These are phyloP conservation scores for Phrynosoma platyrhinos DNA, from an alignment of 2,113 vertebrate genomes.

Conservation along the genomic window DNA sequence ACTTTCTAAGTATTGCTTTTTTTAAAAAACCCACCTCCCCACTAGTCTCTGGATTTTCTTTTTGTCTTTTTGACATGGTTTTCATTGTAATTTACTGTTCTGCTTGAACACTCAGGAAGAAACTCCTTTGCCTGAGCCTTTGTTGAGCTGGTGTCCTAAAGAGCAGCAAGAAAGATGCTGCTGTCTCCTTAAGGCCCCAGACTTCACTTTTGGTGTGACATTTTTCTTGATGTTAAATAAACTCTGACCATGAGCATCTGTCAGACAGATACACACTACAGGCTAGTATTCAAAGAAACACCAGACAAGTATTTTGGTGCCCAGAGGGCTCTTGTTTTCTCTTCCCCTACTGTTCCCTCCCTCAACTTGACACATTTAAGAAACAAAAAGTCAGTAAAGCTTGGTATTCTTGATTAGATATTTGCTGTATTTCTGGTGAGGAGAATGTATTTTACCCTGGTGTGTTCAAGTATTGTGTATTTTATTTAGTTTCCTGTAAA, in stretches of 20 bases:
- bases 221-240: constrained; percentile 72
- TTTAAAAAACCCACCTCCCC: constrained; percentile 46
- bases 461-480: not conserved
- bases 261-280: constrained; percentile 56
- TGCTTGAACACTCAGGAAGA: not conserved
- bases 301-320: constrained; percentile 16
- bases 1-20: not conserved
- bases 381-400: not conserved
- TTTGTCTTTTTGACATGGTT: not conserved
- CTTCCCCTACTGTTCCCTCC: not conserved
- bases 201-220: constrained; percentile 59
- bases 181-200: constrained; percentile 66
- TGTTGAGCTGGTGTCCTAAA: constrained; percentile 27
- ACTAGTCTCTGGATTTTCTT: not conserved
- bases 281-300: constrained; percentile 52
- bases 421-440: not conserved
- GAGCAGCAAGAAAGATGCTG: constrained; percentile 34
- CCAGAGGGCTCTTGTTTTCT: constrained; percentile 13
- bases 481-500: not conserved
- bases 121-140: constrained; percentile 31
- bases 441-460: not conserved
- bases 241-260: constrained; percentile 67
- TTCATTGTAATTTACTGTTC: constrained; percentile 12
- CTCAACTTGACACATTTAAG: not conserved
- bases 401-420: not conserved